Conservation (phyloP, 2,797 vertebrate genomes). For the Falco rusticolus region DNA sequence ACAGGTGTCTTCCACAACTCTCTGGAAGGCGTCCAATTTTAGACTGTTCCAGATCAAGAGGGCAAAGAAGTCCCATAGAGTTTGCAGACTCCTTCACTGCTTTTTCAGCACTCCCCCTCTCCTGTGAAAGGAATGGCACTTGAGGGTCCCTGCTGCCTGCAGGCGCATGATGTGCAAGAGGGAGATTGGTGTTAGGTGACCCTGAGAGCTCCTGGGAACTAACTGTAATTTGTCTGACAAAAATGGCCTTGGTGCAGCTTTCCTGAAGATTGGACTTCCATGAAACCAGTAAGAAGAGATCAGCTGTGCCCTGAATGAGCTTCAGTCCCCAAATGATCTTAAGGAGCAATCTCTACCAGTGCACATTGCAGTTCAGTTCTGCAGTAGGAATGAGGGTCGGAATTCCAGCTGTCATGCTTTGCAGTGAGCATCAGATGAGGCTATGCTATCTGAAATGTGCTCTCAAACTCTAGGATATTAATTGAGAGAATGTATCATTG, state of each 20-base stretch:
- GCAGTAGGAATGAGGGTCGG: background rate
- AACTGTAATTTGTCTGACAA: background rate
- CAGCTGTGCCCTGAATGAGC: background rate
- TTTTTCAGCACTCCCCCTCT: background rate
- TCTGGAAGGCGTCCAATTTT: background rate
- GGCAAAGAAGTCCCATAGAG: background rate
- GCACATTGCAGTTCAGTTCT: background rate
- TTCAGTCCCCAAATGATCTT: background rate
- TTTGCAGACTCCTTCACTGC: background rate
- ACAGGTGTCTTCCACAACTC: background rate
- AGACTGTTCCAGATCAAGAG: background rate
- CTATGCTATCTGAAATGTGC: background rate
- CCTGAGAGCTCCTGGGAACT: background rate
- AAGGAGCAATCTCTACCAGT: background rate
- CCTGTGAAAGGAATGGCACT: background rate
- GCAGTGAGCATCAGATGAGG: background rate
- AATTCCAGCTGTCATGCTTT: background rate
- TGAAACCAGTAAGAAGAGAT: background rate
- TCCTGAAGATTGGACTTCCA: background rate
- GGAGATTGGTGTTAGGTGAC: background rate
- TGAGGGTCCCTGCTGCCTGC: constrained; percentile 6
- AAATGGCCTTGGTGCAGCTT: background rate
- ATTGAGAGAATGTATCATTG: background rate
- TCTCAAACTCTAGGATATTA: background rate
- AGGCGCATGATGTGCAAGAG: background rate